Percentiles rank a stretch among this genome's conserved stretches.
Evolutionary conservation across 2,797 vertebrate species (phyloP).

Genomic region (Natrix natrix): DNA sequence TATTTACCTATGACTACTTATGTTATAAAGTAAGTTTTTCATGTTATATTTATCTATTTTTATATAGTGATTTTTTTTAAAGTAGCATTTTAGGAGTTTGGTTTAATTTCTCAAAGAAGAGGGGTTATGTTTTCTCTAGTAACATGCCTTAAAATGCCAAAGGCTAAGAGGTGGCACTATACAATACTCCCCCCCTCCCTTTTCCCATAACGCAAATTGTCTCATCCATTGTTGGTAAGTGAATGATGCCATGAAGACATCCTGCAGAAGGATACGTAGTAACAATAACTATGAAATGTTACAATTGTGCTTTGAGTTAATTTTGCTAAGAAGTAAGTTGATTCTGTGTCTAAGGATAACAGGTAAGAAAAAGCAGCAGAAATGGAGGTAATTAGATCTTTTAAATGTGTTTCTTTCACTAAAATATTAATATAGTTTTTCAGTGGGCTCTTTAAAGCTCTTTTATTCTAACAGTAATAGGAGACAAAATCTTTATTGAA

Average conservation of each 20-base stretch:
- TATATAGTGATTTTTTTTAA: neutral
- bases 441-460: conserved; percentile 7
- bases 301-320: conserved; percentile 27
- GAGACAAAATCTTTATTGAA: neutral
- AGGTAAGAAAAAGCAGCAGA: conserved; percentile 25
- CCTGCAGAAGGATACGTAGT: neutral
- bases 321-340: conserved; percentile 6
- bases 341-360: conserved; percentile 35
- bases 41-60: neutral
- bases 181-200: neutral
- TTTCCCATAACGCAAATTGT: neutral
- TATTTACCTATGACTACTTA: neutral
- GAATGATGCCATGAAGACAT: neutral
- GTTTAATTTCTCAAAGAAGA: neutral
- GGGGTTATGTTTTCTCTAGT: neutral
- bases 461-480: conserved; percentile 21
- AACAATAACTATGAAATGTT: neutral
- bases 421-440: conserved; percentile 34
- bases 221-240: neutral
- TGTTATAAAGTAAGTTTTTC: neutral
- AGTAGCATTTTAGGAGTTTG: neutral
- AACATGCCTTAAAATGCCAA: neutral
- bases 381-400: conserved; percentile 8
- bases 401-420: conserved; percentile 28
- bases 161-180: neutral